Base-by-base conservation (phyloP, 2,113 vertebrate species). In the Stigmatopora argus region DNA sequence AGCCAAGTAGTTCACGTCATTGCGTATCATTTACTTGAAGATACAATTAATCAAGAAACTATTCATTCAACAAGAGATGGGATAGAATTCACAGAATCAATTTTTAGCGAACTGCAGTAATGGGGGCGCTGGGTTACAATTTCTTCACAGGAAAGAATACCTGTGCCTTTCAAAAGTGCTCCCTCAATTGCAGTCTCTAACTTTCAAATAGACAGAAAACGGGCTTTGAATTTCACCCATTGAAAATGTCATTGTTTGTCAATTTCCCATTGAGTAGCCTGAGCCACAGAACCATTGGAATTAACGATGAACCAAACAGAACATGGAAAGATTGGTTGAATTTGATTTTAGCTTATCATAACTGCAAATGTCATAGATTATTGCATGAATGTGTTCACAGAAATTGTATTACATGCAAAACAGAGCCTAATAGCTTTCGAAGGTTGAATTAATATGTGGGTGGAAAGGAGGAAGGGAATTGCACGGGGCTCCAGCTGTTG, bases 391-490 rank as follows among this genome's bases (percentile, higher is more conserved):
- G 66, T 49, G 70, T 66, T 74, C 66, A 62, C 4, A 38, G 69
- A 78, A 83, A 72, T 38, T 31, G 56, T 58, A 18, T 44, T 57
- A 78, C 53, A 52, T 49, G 64, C 66, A 65, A 70, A 74, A 75
- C 56, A 70, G 64, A 19, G 67, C 72, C 70, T 81, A 75, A 83
- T 75, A 66, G 70, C 73, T 79, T 82, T 74, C 60, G 66, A 75
- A 82, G 51, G 75, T 57, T 19, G 46, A 85, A 86, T 88, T 81
- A 83, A 84, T 73, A 85, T 65, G 78, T 80, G 71, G 46, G 62
- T 44, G 69, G 65, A 64, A 35, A 56, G 53, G 13, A 11, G 53
- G 53, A 56, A 31, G 53, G 13, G 13, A 31, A 56, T 8, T 5
- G 13, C 14, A 56, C 64, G 62, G 61, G 18, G 67, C 73, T 81